phyloP scores from a whole-genome alignment of 2,113 vertebrate species.

The Lota lota region DNA sequence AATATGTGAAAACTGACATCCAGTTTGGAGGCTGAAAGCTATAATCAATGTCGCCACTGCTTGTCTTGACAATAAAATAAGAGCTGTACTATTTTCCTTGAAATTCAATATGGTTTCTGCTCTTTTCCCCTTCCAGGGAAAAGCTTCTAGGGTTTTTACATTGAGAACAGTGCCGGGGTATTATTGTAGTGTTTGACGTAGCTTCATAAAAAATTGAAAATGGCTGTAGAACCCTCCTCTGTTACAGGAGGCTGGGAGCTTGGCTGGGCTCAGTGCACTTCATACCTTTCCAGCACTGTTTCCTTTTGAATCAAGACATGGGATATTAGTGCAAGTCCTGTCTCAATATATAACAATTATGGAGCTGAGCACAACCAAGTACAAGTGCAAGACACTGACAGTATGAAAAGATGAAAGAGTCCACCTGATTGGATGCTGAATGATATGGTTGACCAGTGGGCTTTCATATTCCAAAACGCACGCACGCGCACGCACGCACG shows the following conservation, averaged over 20 bases:
- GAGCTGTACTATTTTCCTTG: background rate
- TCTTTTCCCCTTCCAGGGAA: background rate
- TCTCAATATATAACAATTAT: no score
- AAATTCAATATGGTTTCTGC: background rate
- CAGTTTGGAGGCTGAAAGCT: background rate
- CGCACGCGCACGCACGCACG: slow-evolving; percentile 6
- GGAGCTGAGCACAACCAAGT: no score
- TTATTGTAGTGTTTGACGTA: background rate
- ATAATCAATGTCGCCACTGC: background rate
- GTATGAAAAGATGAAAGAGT: no score
- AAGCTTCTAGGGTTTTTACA: background rate
- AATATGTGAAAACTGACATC: slow-evolving; percentile 2
- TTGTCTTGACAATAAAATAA: background rate
- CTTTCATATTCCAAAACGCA: background rate
- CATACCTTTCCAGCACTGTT: background rate
- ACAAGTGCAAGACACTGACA: no score
- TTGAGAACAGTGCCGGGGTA: background rate
- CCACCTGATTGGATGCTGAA: no score
- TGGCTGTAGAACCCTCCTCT: background rate
- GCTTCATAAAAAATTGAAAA: background rate
- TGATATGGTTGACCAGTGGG: no score
- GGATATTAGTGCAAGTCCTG: background rate
- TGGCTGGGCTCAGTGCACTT: background rate
- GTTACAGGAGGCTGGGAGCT: background rate
- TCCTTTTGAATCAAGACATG: background rate